These are phyloP conservation scores for Oryzias javanicus DNA, from an alignment of 2,113 vertebrate species.

Conservation along the genomic window DNA sequence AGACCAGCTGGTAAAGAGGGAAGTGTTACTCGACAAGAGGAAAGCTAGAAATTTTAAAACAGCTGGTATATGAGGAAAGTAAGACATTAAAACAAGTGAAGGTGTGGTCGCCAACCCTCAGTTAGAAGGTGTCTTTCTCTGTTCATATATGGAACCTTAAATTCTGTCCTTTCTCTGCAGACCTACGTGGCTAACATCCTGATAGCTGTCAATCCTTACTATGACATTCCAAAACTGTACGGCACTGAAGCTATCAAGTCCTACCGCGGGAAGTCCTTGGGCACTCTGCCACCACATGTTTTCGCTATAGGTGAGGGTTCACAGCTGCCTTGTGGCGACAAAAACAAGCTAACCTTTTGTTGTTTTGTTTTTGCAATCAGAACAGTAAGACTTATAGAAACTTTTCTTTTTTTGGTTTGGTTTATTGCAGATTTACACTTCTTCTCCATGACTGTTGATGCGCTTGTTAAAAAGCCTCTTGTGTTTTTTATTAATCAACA, in stretches of 20 bases:
- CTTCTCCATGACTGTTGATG: no score
- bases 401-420: no score
- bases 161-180: slow-evolving; percentile 68
- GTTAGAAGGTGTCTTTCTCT: slow-evolving; percentile 1
- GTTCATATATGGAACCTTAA: slow-evolving; percentile 17
- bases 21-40: slow-evolving; percentile 21
- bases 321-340: neutral
- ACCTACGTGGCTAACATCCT: slow-evolving; percentile 97
- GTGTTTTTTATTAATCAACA: no score
- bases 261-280: slow-evolving; percentile 91
- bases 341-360: neutral
- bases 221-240: slow-evolving; percentile 93
- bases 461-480: no score
- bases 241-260: slow-evolving; percentile 87
- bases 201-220: slow-evolving; percentile 98
- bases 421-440: no score
- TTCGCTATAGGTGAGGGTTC: slow-evolving; percentile 88
- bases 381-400: no score
- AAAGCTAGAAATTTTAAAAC: slow-evolving; percentile 53
- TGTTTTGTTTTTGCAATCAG: no score
- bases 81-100: slow-evolving; percentile 16
- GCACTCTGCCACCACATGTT: slow-evolving; percentile 92
- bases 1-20: slow-evolving; percentile 53
- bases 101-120: slow-evolving; percentile 14
- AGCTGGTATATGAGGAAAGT: slow-evolving; percentile 35